Evolutionary conservation across 2,888 invertebrate species (phyloP).

Genomic region (Andrena bicolor): DNA sequence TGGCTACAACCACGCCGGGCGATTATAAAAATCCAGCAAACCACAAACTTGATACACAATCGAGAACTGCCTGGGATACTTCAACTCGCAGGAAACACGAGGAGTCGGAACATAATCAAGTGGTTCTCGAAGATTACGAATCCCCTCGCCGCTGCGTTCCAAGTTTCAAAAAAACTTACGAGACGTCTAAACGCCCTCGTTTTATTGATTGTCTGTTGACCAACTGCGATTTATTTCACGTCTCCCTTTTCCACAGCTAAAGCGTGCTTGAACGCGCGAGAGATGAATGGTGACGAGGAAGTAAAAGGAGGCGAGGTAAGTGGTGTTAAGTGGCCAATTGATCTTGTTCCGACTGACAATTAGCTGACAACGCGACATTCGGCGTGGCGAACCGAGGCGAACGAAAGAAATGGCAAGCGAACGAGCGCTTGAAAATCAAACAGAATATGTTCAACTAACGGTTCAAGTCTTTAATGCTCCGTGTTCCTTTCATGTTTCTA

Average conservation of each 20-base stretch:
- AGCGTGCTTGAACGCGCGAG: too few relatives aligned
- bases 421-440: not conserved
- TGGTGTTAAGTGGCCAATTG: not conserved
- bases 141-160: too few relatives aligned
- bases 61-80: not conserved
- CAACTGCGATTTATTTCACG: too few relatives aligned
- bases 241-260: too few relatives aligned
- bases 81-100: not conserved
- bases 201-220: too few relatives aligned
- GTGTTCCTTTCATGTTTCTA: conserved; percentile 6
- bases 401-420: not conserved
- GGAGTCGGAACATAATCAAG: not conserved
- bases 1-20: conserved; percentile 3
- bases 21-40: not conserved
- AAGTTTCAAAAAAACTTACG: too few relatives aligned
- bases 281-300: not conserved
- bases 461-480: not conserved
- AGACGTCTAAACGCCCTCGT: too few relatives aligned
- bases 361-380: too few relatives aligned
- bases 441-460: not conserved
- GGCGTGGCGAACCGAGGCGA: not conserved
- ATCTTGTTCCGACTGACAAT: not conserved
- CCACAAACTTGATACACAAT: not conserved
- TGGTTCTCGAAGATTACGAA: not conserved
- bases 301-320: not conserved